Conservation (phyloP, 2,113 vertebrate species). For the Plectropomus leopardus region DNA sequence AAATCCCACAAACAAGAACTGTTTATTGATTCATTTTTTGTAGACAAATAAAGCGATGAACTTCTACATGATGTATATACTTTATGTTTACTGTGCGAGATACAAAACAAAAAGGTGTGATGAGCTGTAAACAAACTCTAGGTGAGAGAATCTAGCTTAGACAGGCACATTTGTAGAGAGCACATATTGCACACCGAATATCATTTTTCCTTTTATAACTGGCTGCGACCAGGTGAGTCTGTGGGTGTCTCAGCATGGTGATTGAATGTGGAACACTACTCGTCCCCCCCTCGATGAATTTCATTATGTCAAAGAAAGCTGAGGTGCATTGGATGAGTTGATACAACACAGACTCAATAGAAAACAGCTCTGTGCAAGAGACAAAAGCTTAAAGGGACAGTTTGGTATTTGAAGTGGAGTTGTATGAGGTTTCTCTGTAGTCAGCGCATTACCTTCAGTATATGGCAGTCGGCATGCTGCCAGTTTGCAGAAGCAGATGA, state of each 20-base stretch:
- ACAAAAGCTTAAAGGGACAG: conserved; percentile 26
- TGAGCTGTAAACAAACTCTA: conserved; percentile 59
- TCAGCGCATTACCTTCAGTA: no score
- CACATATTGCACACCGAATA: conserved; percentile 78
- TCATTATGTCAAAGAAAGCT: background rate
- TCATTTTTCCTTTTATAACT: conserved; percentile 25
- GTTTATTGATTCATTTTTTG: conserved; percentile 67
- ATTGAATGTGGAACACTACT: background rate
- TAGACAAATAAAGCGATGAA: conserved; percentile 69
- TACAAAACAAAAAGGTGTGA: conserved; percentile 40
- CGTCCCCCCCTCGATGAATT: background rate
- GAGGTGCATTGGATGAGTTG: background rate
- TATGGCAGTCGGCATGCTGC: no score
- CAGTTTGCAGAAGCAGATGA: no score
- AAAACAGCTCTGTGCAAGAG: conserved; percentile 40
- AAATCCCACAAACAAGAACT: conserved; percentile 38
- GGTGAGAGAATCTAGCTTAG: conserved; percentile 43
- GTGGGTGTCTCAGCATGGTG: background rate
- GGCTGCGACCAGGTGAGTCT: conserved; percentile 27
- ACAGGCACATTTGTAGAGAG: conserved; percentile 76
- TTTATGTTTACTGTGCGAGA: conserved; percentile 28
- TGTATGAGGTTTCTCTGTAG: no score
- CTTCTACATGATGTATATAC: conserved; percentile 9
- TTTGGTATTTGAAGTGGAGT: no score
- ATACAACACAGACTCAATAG: conserved; percentile 30